Evolutionary conservation across 2,888 invertebrate genomes (phyloP), one percentile per base, ranked within the genome.

Genomic region (Noctuana brunneofusca): DNA sequence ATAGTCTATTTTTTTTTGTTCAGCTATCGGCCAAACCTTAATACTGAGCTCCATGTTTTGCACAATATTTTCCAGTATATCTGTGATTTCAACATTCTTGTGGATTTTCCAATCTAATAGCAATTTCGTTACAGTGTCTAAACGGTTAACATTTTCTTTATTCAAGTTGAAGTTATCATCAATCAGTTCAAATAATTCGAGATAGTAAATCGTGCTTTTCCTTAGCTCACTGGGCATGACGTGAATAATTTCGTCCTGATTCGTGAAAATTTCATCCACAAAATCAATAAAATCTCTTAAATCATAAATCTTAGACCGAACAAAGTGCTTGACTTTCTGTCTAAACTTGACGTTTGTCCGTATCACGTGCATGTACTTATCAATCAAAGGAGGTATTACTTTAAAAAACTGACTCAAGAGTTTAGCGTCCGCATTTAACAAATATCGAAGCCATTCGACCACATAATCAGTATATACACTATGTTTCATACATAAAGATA

Each of bases 241-340:
- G 35, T 70, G 66, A 5, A 68, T 58, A n/a, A 76, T 68, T 20
- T 75, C 52, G 30, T 59, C 71, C 27, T 72, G 71, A 60, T 76
- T 79, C 0, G 74, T 75, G 30, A 84, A 60, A 14, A 76, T 66
- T 66, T 83, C 84, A 64, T 83, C 83, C 0, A 84, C 16, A 53
- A 79, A 79, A 41, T 84, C 84, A 14, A 85, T 52, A 9, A 75
- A 66, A 68, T 80, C 80, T 43, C 78, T 78, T 63, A 83, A 76
- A 6, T 73, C 68, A 12, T 60, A 56, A 0, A 66, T 30, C 18
- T 74, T 69, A 4, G 72, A 66, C 48, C 70, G 69, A 2, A 70
- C 64, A 1, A 82, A 41, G 5, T 60, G 52, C 46, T 67, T 69
- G 1, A 78, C 58, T 30, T 74, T 77, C 46, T 76, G 72, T 16